Percentiles rank a stretch among this genome's conserved stretches.
Conservation (phyloP, 2,113 vertebrate species). For the Pogonocichla stellata region DNA sequence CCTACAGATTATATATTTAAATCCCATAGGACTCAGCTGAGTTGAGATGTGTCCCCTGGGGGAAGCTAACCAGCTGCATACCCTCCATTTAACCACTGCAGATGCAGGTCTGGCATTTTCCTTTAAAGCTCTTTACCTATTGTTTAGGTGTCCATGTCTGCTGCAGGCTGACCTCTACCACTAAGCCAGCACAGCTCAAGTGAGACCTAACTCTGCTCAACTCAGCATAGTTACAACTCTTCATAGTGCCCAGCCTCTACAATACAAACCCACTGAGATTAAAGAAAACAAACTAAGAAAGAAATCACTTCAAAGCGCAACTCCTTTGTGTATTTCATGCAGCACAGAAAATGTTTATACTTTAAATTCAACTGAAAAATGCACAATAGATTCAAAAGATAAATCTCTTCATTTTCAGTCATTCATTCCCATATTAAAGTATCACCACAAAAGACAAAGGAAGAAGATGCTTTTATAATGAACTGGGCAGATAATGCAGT, state of each 20-base stretch:
- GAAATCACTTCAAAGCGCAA: not conserved
- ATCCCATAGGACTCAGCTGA: too few relatives aligned
- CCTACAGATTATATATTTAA: not conserved
- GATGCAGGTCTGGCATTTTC: not conserved
- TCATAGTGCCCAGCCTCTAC: too few relatives aligned
- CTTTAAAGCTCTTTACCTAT: not conserved
- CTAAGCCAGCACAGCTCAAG: not conserved
- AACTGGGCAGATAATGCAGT: not conserved
- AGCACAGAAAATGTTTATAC: not conserved
- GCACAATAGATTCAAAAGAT: not conserved
- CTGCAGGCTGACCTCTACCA: not conserved
- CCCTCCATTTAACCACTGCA: not conserved
- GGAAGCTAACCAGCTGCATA: not conserved
- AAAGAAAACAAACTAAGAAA: not conserved
- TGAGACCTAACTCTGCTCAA: not conserved
- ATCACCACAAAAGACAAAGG: not conserved
- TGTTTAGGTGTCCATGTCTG: not conserved
- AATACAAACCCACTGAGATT: not conserved
- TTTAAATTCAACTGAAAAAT: conserved; percentile 8
- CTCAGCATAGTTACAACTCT: not conserved
- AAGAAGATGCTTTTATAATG: not conserved
- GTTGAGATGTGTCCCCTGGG: too few relatives aligned
- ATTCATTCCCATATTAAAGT: not conserved
- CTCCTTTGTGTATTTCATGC: not conserved
- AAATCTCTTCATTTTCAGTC: not conserved